These are phyloP conservation scores for Tauraco erythrolophus DNA, from an alignment of 2,113 vertebrate species.

Conservation along the genomic window DNA sequence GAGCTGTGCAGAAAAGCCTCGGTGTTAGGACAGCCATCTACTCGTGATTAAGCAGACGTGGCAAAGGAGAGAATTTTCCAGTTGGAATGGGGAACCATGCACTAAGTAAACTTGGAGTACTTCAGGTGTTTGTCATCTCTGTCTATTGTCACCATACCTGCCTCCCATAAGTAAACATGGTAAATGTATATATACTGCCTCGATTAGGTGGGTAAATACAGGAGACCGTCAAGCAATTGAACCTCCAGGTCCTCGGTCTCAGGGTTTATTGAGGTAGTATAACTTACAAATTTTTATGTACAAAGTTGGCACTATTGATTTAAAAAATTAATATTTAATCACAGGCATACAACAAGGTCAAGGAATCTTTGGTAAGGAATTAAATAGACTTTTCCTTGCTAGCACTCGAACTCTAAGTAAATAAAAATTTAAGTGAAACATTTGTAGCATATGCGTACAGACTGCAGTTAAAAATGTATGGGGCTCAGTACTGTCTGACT, in stretches of 20 bases:
- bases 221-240: background rate
- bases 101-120: background rate
- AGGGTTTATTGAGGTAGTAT: background rate
- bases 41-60: background rate
- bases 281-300: background rate
- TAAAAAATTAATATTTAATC: conserved; percentile 49
- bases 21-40: background rate
- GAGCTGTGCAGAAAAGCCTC: background rate
- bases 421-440: conserved; percentile 11
- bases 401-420: background rate
- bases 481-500: background rate
- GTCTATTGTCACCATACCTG: background rate
- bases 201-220: background rate
- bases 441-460: background rate
- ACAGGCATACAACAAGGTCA: background rate
- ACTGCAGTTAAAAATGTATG: conserved; percentile 23
- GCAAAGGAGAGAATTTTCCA: background rate
- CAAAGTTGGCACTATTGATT: conserved; percentile 28
- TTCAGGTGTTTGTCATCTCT: background rate
- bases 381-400: conserved; percentile 11
- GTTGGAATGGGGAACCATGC: rapidly evolving
- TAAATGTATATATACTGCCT: background rate
- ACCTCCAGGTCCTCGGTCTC: background rate
- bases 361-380: background rate
- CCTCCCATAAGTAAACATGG: background rate